phyloP scores from a whole-genome alignment of 2,113 vertebrate genomes.

The Protobothrops flavoviridis region DNA sequence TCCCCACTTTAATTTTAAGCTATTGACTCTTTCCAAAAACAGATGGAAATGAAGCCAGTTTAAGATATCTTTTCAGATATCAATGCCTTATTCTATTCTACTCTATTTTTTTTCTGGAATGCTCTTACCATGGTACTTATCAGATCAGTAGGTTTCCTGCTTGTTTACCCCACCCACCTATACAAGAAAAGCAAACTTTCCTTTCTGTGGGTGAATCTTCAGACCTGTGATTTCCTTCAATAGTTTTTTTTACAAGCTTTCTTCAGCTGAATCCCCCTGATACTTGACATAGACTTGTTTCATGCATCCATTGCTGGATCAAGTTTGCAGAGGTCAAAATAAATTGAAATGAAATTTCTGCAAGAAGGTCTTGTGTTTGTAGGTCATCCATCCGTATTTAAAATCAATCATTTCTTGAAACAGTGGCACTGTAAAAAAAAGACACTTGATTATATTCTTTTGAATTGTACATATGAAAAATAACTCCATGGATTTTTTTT shows the following conservation, averaged over 20 bases:
- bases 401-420: neutral
- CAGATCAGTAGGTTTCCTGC: neutral
- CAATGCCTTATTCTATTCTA: neutral
- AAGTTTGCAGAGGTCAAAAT: neutral
- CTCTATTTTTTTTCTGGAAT: neutral
- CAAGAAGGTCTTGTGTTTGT: neutral
- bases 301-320: neutral
- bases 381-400: neutral
- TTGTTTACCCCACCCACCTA: neutral
- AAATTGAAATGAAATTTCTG: neutral
- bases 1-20: neutral
- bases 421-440: neutral
- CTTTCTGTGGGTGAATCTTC: neutral
- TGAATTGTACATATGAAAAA: neutral
- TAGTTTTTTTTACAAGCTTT: neutral
- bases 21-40: neutral
- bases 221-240: neutral
- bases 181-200: neutral
- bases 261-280: neutral
- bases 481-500: neutral
- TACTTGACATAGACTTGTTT: neutral
- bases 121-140: neutral
- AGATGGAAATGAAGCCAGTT: neutral
- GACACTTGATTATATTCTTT: neutral
- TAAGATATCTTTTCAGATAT: neutral